Evolutionary conservation across 2,113 vertebrate genomes (phyloP).

Genomic region (Takifugu bimaculatus): DNA sequence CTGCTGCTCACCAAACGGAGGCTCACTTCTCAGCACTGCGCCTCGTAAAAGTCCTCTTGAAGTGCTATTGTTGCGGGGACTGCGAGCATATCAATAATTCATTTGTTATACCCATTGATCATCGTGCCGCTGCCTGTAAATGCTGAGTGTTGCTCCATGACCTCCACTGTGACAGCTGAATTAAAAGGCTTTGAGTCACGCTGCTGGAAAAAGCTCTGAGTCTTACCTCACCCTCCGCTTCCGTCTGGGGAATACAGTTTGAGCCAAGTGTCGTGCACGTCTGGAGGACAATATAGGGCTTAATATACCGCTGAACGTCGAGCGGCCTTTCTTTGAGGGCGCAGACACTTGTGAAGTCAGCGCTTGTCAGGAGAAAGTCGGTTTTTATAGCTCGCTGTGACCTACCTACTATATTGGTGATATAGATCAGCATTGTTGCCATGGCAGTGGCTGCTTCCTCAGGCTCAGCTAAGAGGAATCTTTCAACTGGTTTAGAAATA

Average conservation of each 20-base stretch:
- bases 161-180: slow-evolving; percentile 12
- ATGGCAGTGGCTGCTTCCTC: slow-evolving; percentile 17
- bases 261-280: slow-evolving; percentile 1
- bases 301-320: no score
- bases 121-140: slow-evolving; percentile 29
- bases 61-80: background rate
- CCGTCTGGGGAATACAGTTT: background rate
- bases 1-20: slow-evolving; percentile 31
- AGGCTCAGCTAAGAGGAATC: no score
- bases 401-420: slow-evolving; percentile 34
- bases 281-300: background rate
- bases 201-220: slow-evolving; percentile 29
- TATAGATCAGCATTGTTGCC: slow-evolving; percentile 41
- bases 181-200: slow-evolving; percentile 41
- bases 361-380: background rate
- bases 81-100: slow-evolving; percentile 25
- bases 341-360: no score
- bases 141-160: slow-evolving; percentile 23
- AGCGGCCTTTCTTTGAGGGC: no score
- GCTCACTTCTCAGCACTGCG: slow-evolving; percentile 20
- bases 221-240: slow-evolving; percentile 15
- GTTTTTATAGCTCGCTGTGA: slow-evolving; percentile 24
- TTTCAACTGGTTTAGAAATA: no score
- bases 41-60: slow-evolving; percentile 33
- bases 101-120: slow-evolving; percentile 11